Percentiles rank a stretch among this genome's conserved stretches.
Evolutionary conservation across 2,797 vertebrate species (phyloP).

Genomic region (Ptychobarbus kaznakovi): DNA sequence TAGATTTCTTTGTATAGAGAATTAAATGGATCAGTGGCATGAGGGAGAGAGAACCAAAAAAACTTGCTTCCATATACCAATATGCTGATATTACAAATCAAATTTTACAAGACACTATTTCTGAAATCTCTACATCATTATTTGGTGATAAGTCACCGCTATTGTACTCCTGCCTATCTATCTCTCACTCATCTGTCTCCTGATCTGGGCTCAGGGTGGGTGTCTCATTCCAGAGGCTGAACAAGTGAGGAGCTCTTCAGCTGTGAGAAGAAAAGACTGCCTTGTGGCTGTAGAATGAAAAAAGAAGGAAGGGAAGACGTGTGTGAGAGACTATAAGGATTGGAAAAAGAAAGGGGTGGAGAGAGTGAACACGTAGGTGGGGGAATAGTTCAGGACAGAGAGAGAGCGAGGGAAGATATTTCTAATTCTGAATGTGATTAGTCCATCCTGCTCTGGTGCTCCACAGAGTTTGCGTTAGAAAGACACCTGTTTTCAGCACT

Average conservation of each 20-base stretch:
- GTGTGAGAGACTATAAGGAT: conserved; percentile 50
- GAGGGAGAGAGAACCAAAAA: not conserved
- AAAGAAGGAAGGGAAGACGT: conserved; percentile 52
- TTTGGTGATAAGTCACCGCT: conserved; percentile 1
- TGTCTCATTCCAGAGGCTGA: conserved; percentile 53
- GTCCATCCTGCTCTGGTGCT: conserved; percentile 31
- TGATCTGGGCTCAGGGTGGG: conserved; percentile 36
- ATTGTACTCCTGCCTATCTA: conserved; percentile 24
- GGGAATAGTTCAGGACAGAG: conserved; percentile 32
- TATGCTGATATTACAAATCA: conserved; percentile 5
- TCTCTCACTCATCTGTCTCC: conserved; percentile 15
- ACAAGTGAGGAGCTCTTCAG: conserved; percentile 56
- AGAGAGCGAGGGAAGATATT: conserved; percentile 49
- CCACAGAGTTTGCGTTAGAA: conserved; percentile 18
- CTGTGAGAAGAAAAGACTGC: conserved; percentile 60
- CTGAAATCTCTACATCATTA: conserved; percentile 7
- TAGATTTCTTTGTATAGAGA: conserved; percentile 9
- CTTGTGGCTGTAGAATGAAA: conserved; percentile 59
- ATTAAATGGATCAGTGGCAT: not conserved
- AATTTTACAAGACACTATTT: conserved; percentile 22
- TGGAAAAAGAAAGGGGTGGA: conserved; percentile 51
- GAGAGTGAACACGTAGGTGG: conserved; percentile 40
- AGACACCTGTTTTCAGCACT: not conserved
- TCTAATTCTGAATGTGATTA: conserved; percentile 48
- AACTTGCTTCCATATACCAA: not conserved